Base-by-base conservation (phyloP, 1,140 invertebrate species). In the Drosophila miranda region DNA sequence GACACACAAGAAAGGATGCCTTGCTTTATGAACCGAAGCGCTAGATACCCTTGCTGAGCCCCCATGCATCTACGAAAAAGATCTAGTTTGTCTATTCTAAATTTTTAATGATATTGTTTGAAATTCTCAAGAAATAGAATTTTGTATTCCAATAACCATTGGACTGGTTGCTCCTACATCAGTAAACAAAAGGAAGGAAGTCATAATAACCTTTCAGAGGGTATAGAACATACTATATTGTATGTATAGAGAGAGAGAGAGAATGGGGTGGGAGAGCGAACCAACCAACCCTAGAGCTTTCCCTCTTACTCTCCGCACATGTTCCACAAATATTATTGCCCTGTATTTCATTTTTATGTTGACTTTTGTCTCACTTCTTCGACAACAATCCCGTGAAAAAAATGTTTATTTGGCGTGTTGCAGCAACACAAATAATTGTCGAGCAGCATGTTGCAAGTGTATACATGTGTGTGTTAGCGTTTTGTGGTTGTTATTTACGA, bases 361-460 rank as follows among this genome's bases (percentile, higher is more conserved):
- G 81, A 81, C 81, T 84, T 86, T 60, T 72, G 81, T 59, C 73
- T 75, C 77, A 62, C 56, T 46, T 55, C 42, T 30, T 42, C 42
- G 34, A 19, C 43, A 51, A 26, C 48, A 57, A 66, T 23, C 28
- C 56, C 59, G 28, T 45, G 38, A 57, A 42, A 68, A 80, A 87
- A 74, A 77, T 78, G 62, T 81, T 87, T 86, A 81, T 86, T 86
- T 86, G 69, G 74, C 82, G 82, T 87, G 81, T 86, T 86, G 78
- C 81, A 68, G 78, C 82, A 84, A 87, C 78, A 81, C 81, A 86
- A 86, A 87, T 86, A 86, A 86, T 86, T 86, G 81, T 86, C 81
- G 70, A 82, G 72, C 82, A 87, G 81, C 82, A 86, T 86, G 81
- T 86, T 81, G 82, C 82, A 13, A 38, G 34, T 4, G 3, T 13